Percentiles rank a stretch among this genome's conserved stretches.
phyloP scores from a whole-genome alignment of 2,113 vertebrate genomes.

The Coracopsis vasa region DNA sequence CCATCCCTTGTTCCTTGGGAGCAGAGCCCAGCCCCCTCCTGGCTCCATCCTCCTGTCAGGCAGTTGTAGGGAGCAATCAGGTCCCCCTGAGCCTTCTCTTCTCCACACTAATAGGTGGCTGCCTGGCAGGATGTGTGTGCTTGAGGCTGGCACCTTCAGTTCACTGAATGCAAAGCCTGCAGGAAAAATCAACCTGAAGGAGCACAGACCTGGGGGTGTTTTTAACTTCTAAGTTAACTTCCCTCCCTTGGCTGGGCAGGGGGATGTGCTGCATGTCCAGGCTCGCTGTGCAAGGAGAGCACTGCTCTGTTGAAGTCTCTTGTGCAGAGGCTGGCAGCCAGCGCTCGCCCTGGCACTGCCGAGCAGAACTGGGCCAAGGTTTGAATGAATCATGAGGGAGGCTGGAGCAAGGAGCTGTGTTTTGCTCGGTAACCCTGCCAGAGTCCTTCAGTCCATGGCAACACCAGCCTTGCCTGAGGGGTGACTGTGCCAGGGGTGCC shows the following conservation, averaged over 20 bases:
- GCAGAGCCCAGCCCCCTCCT: background rate
- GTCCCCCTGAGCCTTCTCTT: background rate
- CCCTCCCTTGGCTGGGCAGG: background rate
- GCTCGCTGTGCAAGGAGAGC: background rate
- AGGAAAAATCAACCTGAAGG: rapidly evolving
- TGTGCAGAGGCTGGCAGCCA: background rate
- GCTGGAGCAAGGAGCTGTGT: background rate
- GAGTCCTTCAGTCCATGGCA: background rate
- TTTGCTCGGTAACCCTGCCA: background rate
- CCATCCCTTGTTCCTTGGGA: too few species aligned
- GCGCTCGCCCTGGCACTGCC: background rate
- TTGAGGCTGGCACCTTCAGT: rapidly evolving
- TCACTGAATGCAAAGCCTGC: background rate
- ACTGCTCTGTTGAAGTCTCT: rapidly evolving
- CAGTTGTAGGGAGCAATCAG: rapidly evolving
- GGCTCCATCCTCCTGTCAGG: background rate
- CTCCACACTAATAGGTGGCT: background rate
- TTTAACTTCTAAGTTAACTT: too few species aligned
- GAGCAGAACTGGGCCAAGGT: background rate
- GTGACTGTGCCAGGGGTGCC: background rate
- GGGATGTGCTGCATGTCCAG: rapidly evolving
- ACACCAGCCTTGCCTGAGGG: background rate
- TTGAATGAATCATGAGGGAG: background rate
- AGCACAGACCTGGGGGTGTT: rapidly evolving
- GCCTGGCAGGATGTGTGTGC: background rate